A percentile compares a stretch with the other conserved stretches of the same genome.
These are phyloP conservation scores for Myzus persicae DNA, from an alignment of 1,140 invertebrate species.

Conservation along the genomic window DNA sequence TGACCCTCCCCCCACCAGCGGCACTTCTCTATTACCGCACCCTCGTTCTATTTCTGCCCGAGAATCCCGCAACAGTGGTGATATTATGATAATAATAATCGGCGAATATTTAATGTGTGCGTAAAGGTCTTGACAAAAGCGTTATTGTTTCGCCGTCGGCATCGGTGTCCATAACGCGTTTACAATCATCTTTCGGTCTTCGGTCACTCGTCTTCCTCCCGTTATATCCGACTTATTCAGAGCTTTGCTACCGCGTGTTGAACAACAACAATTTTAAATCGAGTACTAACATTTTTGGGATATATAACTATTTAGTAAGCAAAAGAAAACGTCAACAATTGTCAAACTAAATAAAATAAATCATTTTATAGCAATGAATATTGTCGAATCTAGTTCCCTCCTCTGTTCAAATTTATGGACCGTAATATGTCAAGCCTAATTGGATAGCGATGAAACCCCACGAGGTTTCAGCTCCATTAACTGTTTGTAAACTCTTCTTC, in stretches of 20 bases:
- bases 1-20: neutral
- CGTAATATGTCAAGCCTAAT: constrained; percentile 48
- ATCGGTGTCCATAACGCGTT: neutral
- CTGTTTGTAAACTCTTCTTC: constrained; percentile 15
- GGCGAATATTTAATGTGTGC: neutral
- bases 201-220: neutral
- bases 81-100: neutral
- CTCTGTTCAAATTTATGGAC: constrained; percentile 29
- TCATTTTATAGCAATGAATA: neutral
- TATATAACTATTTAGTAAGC: neutral
- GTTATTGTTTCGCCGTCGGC: neutral
- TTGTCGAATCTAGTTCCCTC: neutral
- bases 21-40: neutral
- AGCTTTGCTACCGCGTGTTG: too few species aligned
- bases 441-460: neutral
- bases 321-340: neutral
- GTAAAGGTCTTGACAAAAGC: neutral
- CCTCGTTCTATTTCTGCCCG: neutral
- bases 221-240: neutral
- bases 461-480: neutral
- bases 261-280: neutral
- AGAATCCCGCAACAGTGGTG: neutral
- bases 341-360: constrained; percentile 25
- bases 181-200: neutral
- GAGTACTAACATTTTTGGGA: neutral